Evolutionary conservation across 1,140 invertebrate species (phyloP).

Genomic region (Orchestia grillus): DNA sequence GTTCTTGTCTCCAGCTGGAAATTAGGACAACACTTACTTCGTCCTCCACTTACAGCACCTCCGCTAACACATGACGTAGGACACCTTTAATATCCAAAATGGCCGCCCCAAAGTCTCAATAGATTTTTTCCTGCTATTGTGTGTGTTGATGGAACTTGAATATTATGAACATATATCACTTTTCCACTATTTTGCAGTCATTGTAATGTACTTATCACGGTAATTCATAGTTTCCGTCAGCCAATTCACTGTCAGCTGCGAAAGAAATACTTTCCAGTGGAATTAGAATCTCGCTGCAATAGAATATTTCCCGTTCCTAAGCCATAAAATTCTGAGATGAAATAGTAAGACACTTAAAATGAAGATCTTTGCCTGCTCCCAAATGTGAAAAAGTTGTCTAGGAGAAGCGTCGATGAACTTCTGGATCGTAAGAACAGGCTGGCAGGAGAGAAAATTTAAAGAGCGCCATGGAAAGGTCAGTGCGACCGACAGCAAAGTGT

Average conservation of each 20-base stretch:
- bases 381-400: background rate
- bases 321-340: background rate
- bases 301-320: background rate
- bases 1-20: background rate
- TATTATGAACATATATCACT: background rate
- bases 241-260: background rate
- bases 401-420: background rate
- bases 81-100: slow-evolving; percentile 21
- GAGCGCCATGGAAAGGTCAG: background rate
- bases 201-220: background rate
- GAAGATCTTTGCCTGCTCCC: background rate
- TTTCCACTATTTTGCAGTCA: background rate
- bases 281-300: background rate
- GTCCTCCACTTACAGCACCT: background rate
- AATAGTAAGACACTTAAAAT: background rate
- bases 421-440: background rate
- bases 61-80: slow-evolving; percentile 25
- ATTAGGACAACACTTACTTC: background rate
- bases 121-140: background rate
- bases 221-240: background rate
- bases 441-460: background rate
- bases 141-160: background rate
- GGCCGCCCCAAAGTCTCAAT: slow-evolving; percentile 50
- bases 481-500: background rate
- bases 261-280: background rate